These are phyloP conservation scores for Diachasma alloeum DNA, from an alignment of 1,140 invertebrate genomes.

Conservation along the genomic window DNA sequence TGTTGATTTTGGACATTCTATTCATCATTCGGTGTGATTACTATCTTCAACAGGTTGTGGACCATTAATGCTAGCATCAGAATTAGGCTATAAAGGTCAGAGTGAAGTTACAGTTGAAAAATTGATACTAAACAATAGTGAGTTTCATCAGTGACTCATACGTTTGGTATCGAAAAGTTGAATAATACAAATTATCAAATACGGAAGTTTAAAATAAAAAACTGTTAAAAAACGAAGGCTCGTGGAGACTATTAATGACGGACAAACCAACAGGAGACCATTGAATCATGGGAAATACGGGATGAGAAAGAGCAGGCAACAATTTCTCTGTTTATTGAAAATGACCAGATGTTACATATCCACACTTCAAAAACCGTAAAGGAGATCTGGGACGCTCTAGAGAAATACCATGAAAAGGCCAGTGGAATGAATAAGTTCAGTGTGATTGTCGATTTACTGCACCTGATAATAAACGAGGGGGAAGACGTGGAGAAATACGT, in stretches of 20 bases:
- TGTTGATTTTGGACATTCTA: not conserved
- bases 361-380: slow-evolving; percentile 10
- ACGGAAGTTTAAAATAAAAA: slow-evolving; percentile 30
- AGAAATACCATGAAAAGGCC: slow-evolving; percentile 22
- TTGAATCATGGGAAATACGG: slow-evolving; percentile 13
- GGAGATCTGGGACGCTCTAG: slow-evolving; percentile 14
- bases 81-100: not conserved
- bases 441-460: too few relatives aligned
- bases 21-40: not conserved
- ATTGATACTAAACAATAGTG: not conserved
- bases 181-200: slow-evolving; percentile 24
- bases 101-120: not conserved
- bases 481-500: slow-evolving; percentile 23
- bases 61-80: not conserved
- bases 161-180: slow-evolving; percentile 17
- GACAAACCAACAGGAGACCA: not conserved
- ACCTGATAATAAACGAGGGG: not conserved
- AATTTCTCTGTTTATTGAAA: slow-evolving; percentile 26
- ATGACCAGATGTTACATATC: slow-evolving; percentile 17
- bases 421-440: slow-evolving; percentile 14
- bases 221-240: slow-evolving; percentile 12
- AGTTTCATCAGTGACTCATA: not conserved
- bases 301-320: slow-evolving; percentile 12
- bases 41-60: not conserved
- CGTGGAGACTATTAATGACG: slow-evolving; percentile 9